Evolutionary conservation across 2,888 invertebrate species (phyloP), one percentile per base, ranked within the genome.

Genomic region (Orthosia gracilis): DNA sequence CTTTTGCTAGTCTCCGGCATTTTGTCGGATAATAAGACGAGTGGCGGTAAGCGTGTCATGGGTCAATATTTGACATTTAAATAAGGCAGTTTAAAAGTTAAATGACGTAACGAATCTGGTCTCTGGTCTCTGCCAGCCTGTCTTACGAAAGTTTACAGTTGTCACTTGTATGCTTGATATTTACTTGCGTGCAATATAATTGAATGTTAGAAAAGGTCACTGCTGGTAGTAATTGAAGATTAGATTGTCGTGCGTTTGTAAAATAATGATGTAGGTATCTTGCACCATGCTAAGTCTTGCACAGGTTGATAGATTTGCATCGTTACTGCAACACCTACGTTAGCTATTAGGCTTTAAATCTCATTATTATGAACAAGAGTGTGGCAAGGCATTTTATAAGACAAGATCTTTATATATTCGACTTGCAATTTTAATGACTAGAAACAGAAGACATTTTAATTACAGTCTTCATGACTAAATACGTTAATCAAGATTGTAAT

Each of bases 1-100:
- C 49, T 55, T 62, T 50, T 18, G 23, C 21, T 40, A 18, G 64
- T 73, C 82, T 82, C 21, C 49, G 52, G 50, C 75, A 85, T 80
- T 78, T 62, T 62, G 61, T 47, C 26, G 78, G 65, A 66, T 82
- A 77, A 83, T 78, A 90, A 92, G 86, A 93, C 92, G 90, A 91
- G 94, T 94, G 91, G 92, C 91, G 84, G 85, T 86, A 89, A 87
- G 86, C 90, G 82, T 92, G 93, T 92, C 94, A 92, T 90, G 91
- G 95, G 96, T 96, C 95, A 96, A 92, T 92, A 92, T 95, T 94
- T 95, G 95, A 92, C 95, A 96, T 96, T 96, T 95, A 89, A 91
- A 89, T 88, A 79, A 86, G 88, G 71, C 66, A 23, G 65, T 76
- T 57, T 88, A 89, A 88, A 90, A 91, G 89, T 90, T 78, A 87